Base-by-base conservation (phyloP, 2,888 invertebrate species). In the Invenusta paracnida region DNA sequence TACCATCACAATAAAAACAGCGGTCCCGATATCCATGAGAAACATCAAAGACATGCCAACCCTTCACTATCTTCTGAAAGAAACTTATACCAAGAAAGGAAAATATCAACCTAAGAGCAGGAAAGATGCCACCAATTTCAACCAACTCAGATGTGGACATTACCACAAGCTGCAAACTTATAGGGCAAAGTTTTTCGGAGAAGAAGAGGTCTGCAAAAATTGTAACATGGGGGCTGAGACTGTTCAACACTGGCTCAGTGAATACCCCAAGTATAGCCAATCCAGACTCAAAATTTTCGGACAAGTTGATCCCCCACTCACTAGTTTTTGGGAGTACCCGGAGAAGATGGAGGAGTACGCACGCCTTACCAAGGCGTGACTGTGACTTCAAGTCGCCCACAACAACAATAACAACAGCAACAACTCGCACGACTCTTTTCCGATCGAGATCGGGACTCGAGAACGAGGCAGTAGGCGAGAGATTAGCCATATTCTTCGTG, bases 361-460 rank as follows among this genome's bases (percentile, higher is more conserved):
- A n/a, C 27, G 73, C 73, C 73, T 73, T 25, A n/a, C 73, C 17
- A 73, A 73, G 73, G 73, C 73, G n/a, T n/a, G n/a, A n/a, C n/a
- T n/a, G 23, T 73, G 73, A 73, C 73, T 73, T 23, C 5, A 73
- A n/a, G 73, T 73, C 73, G 73, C 73, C 25, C 27, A 23, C 73
- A 73, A 73, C 73, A 73, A 73, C 73, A 73, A 13, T 23, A 73
- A 25, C 73, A 73, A n/a, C n/a, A n/a, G n/a, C n/a, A n/a, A n/a
- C n/a, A n/a, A n/a, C n/a, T n/a, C n/a, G n/a, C n/a, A n/a, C n/a
- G n/a, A n/a, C n/a, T n/a, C n/a, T n/a, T n/a, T n/a, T n/a, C n/a
- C n/a, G n/a, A n/a, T n/a, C n/a, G n/a, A n/a, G n/a, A n/a, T n/a
- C n/a, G n/a, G n/a, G n/a, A n/a, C n/a, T n/a, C n/a, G n/a, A n/a